phyloP scores from a whole-genome alignment of 2,113 vertebrate species.

The Talpa occidentalis region DNA sequence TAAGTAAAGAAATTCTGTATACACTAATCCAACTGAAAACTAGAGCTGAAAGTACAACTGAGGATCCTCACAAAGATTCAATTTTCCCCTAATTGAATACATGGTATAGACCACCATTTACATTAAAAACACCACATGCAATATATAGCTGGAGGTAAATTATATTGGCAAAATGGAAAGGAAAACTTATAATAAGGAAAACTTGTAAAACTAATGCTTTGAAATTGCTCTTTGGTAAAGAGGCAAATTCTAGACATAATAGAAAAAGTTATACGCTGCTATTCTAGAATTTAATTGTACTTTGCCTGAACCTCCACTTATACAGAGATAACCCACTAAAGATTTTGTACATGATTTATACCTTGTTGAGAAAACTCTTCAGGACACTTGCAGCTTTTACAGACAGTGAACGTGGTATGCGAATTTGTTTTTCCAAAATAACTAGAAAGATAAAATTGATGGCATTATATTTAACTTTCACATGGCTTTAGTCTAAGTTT shows the following conservation, averaged over 20 bases:
- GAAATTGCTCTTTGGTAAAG: neutral
- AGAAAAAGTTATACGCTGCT: neutral
- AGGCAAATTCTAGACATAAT: neutral
- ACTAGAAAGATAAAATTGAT: slow-evolving; percentile 87
- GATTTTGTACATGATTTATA: slow-evolving; percentile 75
- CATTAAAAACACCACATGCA: neutral
- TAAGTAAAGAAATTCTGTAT: neutral
- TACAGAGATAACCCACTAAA: neutral
- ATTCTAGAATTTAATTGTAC: neutral
- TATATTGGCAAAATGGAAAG: neutral
- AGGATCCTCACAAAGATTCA: neutral
- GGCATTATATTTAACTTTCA: slow-evolving; percentile 33
- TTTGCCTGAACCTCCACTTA: neutral
- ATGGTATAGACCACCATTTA: neutral
- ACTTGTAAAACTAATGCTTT: neutral
- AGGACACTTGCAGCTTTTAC: slow-evolving; percentile 99
- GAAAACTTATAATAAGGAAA: neutral
- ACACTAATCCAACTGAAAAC: neutral
- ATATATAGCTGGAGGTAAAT: neutral
- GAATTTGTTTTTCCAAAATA: slow-evolving; percentile 99
- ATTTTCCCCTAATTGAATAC: neutral
- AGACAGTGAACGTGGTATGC: slow-evolving; percentile 97
- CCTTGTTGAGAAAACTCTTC: slow-evolving; percentile 99
- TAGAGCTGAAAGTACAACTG: neutral
- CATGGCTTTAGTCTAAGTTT: neutral